Evolutionary conservation across 2,888 invertebrate genomes (phyloP).

Genomic region (Agrotis clavis): DNA sequence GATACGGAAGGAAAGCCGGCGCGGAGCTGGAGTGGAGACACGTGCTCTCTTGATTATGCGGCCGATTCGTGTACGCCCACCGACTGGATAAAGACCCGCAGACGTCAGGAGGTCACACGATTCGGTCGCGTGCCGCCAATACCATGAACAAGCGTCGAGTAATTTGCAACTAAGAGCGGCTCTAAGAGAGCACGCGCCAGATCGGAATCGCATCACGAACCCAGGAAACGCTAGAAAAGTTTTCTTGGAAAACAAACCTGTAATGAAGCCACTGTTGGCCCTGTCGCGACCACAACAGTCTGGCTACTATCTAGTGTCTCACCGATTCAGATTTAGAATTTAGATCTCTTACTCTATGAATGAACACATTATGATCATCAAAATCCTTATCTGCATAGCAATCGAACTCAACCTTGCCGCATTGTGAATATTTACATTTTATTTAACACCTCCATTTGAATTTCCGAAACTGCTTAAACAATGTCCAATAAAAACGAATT

Average conservation of each 20-base stretch:
- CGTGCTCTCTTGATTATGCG: constrained; percentile 79
- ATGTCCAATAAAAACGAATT: constrained; percentile 42
- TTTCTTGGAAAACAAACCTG: constrained; percentile 76
- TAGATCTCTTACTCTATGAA: constrained; percentile 1
- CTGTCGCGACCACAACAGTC: constrained; percentile 68
- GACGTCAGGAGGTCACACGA: constrained; percentile 76
- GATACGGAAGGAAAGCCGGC: constrained; percentile 89
- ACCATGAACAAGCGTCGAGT: constrained; percentile 75
- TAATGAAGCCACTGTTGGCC: constrained; percentile 82
- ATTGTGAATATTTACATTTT: constrained; percentile 8
- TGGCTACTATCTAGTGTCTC: constrained; percentile 41
- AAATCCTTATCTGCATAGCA: constrained; percentile 4
- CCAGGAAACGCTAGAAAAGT: constrained; percentile 77
- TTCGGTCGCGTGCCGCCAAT: constrained; percentile 75
- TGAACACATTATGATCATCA: constrained; percentile 12
- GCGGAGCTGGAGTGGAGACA: constrained; percentile 81
- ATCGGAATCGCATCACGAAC: constrained; percentile 83
- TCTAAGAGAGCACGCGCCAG: constrained; percentile 78
- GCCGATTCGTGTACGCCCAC: constrained; percentile 67
- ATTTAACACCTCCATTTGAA: constrained; percentile 29
- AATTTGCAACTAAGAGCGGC: constrained; percentile 79
- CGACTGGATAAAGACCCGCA: constrained; percentile 63
- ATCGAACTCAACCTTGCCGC: constrained; percentile 22
- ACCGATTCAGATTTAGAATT: constrained; percentile 38
- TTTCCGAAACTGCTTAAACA: constrained; percentile 30